These are phyloP conservation scores for Ceratosolen fusciceps DNA, from an alignment of 1,140 invertebrate species.

Conservation along the genomic window DNA sequence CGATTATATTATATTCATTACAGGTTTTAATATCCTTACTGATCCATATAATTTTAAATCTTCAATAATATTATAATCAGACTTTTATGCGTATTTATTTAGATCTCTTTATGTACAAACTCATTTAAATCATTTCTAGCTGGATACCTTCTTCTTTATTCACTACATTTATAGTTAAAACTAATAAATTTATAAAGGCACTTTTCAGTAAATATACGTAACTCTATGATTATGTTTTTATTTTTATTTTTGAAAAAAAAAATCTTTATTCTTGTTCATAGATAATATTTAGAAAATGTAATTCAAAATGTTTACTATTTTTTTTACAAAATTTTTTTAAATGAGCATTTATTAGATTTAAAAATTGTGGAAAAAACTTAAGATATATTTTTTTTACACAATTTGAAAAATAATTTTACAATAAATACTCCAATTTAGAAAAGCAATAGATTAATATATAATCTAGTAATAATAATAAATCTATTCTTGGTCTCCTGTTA, in stretches of 20 bases:
- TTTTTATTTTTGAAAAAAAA: background rate
- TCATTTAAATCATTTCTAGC: background rate
- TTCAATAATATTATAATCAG: background rate
- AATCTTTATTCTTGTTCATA: background rate
- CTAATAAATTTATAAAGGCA: background rate
- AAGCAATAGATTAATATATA: no score
- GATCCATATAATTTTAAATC: background rate
- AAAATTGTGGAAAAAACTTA: background rate
- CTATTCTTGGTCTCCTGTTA: no score
- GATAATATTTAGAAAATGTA: conserved; percentile 4
- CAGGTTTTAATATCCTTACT: background rate
- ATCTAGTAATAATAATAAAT: no score
- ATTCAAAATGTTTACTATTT: background rate
- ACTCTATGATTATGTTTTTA: background rate
- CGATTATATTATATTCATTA: conserved; percentile 16
- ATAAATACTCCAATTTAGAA: background rate
- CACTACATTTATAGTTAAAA: background rate
- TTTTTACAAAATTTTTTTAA: background rate
- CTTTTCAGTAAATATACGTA: background rate
- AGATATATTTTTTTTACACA: background rate
- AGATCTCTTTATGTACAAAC: conserved; percentile 3
- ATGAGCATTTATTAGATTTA: background rate
- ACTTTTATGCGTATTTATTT: background rate
- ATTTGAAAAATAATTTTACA: background rate
- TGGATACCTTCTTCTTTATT: background rate